Percentiles rank a stretch among this genome's conserved stretches.
Evolutionary conservation across 2,888 invertebrate species (phyloP).

Genomic region (Andrena minutula): DNA sequence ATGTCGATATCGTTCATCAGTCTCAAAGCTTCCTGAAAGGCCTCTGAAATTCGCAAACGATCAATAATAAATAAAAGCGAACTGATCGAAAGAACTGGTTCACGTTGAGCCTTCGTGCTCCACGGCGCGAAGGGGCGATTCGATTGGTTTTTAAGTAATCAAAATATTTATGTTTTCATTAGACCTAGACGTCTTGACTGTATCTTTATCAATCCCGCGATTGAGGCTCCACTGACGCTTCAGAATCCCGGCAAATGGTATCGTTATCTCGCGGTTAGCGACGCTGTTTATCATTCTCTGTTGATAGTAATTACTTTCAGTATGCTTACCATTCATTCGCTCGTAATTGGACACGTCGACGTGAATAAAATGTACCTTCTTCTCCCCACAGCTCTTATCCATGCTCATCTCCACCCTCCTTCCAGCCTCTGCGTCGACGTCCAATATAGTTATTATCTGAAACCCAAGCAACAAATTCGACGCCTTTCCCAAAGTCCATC

Average conservation of each 20-base stretch:
- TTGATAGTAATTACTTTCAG: background rate
- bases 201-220: constrained; percentile 19
- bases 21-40: constrained; percentile 89
- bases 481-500: background rate
- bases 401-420: constrained; percentile 68
- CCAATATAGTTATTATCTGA: constrained; percentile 78
- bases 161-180: constrained; percentile 50
- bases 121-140: background rate
- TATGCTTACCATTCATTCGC: constrained; percentile 73
- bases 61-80: background rate
- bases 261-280: background rate
- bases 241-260: background rate
- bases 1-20: constrained; percentile 90
- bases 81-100: background rate
- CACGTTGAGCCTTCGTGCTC: background rate
- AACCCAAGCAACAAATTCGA: background rate
- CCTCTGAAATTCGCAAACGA: constrained; percentile 86
- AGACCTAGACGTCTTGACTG: background rate
- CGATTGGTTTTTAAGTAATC: background rate
- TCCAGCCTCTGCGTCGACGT: constrained; percentile 74
- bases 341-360: constrained; percentile 77
- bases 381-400: constrained; percentile 76
- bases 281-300: background rate
- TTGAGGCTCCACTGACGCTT: background rate
- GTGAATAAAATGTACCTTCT: constrained; percentile 75